Base-by-base conservation (phyloP, 1,140 invertebrate genomes). In the Myzus persicae region DNA sequence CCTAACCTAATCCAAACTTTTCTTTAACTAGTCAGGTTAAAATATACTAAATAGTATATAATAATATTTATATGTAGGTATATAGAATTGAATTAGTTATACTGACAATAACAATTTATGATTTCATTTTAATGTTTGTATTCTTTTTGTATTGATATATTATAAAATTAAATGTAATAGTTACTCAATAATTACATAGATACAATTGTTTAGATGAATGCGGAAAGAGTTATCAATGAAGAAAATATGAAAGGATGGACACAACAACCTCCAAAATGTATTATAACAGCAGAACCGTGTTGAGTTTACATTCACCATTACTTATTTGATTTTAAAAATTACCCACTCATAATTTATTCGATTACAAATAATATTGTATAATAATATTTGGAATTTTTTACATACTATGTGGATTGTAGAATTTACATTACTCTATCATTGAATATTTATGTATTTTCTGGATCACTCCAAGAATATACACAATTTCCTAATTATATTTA, bases 241-340 rank as follows among this genome's bases (percentile, higher is more conserved):
- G 46, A 93, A 85, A 93, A 84, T 54, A 93, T 93, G 81, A 84
- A 93, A 85, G 91, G 91, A 85, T 93, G 91, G 91, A 85, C n/a
- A 22, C 67, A 81, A 84, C 44, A 51, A 40, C 67, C 67, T 20
- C 91, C 85, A 42, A 67, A 84, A 85, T 54, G 9, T 93, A 82
- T 54, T 42, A 40, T 82, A 38, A 82, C 36, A 26, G 9, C 81
- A 54, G 91, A 93, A n/a, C 91, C 91, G 0, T 84, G 76, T 40
- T 92, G 51, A 92, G 20, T 46, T 18, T 22, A 31, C 31, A 48
- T 46, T 89, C 0, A 24, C 11, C 1, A 2, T 51, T 38, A 22
- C 18, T 36, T 88, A 89, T 48, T 48, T 89, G 36, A 2, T 82
- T 36, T 82, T 24, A 51, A 51, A 51, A 76, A n/a, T 76, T n/a